Base-by-base conservation (phyloP, 1,140 invertebrate genomes). In the Tetramorium simillimum region DNA sequence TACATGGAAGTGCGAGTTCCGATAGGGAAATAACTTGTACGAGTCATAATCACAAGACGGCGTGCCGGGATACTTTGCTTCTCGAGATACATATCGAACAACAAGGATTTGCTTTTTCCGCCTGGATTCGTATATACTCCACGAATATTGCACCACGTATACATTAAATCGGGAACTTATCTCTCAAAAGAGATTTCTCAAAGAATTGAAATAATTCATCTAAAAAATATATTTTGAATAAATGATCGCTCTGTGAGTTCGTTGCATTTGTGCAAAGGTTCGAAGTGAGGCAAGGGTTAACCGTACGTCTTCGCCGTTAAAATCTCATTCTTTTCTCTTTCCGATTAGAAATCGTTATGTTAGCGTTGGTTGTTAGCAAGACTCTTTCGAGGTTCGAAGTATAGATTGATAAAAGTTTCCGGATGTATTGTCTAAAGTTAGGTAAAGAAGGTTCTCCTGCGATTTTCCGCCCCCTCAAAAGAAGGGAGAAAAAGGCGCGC, bases 1-100 rank as follows among this genome's bases (percentile, higher is more conserved):
- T 60, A 82, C 67, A 53, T 60, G 67, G 53, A 82, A 69, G 80
- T 73, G 80, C 28, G 80, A 73, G 40, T 60, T 84, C 53, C 53
- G 53, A 84, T 75, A 46, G 49, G 33, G 65, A 56, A 72, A 70
- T 70, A 70, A 81, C 43, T 51, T 28, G 63, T 56, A 24, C 63
- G 63, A 58, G 46, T 69, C 43, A 16, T 80, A 80, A 67, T 80
- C 62, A 69, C 21, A 37, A n/a, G 62, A 33, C 10, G 46, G 76
- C 56, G 10, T 51, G 51, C 7, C n/a, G 10, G 67, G 5, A 43
- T 67, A 67, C 37, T 43, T 51, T 40, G 28, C 12, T 1, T 14
- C 18, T 46, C 21, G 10, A 82, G 51, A 82, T 46, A 72, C 37
- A 3, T 72, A 72, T 82, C 67, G 37, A 16, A 6, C 24, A n/a